A percentile compares a stretch with the other conserved stretches of the same genome.
Evolutionary conservation across 30 jellyfish, hydroid and myxozoan genomes (phyloP).

Genomic region (Chironex yamaguchii): DNA sequence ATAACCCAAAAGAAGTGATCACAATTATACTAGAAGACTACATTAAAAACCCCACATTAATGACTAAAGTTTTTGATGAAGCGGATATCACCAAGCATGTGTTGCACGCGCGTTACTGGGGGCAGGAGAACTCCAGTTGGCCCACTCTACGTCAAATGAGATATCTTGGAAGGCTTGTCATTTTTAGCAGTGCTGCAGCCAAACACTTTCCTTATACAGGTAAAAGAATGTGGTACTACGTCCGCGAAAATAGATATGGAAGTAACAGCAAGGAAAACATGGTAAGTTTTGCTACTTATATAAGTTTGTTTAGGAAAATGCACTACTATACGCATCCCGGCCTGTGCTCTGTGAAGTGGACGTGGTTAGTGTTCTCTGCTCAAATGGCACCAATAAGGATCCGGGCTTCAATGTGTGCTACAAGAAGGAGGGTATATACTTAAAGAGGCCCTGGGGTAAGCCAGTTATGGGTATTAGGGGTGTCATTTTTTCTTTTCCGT

Average conservation of each 20-base stretch:
- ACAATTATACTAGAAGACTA: background rate
- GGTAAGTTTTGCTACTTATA: too few relatives aligned
- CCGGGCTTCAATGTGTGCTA: too few relatives aligned
- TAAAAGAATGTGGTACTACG: background rate
- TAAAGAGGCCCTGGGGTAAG: too few relatives aligned
- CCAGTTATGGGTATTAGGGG: too few relatives aligned
- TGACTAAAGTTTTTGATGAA: background rate
- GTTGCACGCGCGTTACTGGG: background rate
- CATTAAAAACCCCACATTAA: background rate
- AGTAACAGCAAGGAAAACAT: background rate
- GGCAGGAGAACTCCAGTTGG: background rate
- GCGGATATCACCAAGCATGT: background rate
- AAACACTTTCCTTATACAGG: background rate
- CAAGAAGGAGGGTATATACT: too few relatives aligned
- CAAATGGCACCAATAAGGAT: too few relatives aligned
- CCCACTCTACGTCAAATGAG: background rate
- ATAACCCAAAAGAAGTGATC: background rate
- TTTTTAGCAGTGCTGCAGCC: background rate
- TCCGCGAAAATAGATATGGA: background rate
- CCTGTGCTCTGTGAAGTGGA: too few relatives aligned
- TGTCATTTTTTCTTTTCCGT: too few relatives aligned
- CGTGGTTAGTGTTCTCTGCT: too few relatives aligned
- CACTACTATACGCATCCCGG: too few relatives aligned
- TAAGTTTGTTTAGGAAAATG: too few relatives aligned
- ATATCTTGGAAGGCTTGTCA: background rate